phyloP scores from a whole-genome alignment of 1,140 invertebrate genomes.

The Drosophila burlai region DNA sequence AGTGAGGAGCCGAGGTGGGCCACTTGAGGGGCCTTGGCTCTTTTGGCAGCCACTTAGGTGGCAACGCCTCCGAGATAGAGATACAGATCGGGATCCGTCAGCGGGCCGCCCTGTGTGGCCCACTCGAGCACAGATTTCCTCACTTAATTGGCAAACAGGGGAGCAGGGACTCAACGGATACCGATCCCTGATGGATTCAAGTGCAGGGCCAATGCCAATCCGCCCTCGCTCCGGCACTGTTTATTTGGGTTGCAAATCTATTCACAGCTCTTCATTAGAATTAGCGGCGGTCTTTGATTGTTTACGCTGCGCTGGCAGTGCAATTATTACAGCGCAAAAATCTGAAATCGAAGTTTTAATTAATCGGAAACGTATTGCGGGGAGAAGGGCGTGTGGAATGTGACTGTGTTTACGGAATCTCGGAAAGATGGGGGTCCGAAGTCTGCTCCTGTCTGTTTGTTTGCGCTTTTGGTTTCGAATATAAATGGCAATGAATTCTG shows the following conservation, averaged over 20 bases:
- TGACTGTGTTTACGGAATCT: slow-evolving; percentile 47
- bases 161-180: background rate
- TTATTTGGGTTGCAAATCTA: slow-evolving; percentile 81
- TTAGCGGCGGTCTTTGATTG: slow-evolving; percentile 58
- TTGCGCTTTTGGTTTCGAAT: slow-evolving; percentile 15
- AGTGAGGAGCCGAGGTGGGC: slow-evolving; percentile 4
- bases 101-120: slow-evolving; percentile 58
- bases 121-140: slow-evolving; percentile 73
- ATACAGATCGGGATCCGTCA: slow-evolving; percentile 31
- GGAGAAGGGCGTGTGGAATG: slow-evolving; percentile 1
- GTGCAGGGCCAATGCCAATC: slow-evolving; percentile 56
- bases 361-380: slow-evolving; percentile 31
- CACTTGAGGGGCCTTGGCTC: slow-evolving; percentile 63
- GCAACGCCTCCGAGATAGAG: slow-evolving; percentile 38
- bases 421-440: slow-evolving; percentile 6
- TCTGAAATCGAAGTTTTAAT: slow-evolving; percentile 45
- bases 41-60: slow-evolving; percentile 64
- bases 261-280: slow-evolving; percentile 77
- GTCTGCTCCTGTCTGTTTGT: slow-evolving; percentile 33
- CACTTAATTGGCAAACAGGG: slow-evolving; percentile 72
- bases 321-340: slow-evolving; percentile 67
- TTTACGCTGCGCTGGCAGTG: slow-evolving; percentile 60
- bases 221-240: slow-evolving; percentile 33
- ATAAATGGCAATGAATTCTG: slow-evolving; percentile 40
- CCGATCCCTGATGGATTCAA: slow-evolving; percentile 67